Evolutionary conservation across 2,797 vertebrate species (phyloP), one percentile per base, ranked within the genome.

Genomic region (Rousettus madagascariensis): DNA sequence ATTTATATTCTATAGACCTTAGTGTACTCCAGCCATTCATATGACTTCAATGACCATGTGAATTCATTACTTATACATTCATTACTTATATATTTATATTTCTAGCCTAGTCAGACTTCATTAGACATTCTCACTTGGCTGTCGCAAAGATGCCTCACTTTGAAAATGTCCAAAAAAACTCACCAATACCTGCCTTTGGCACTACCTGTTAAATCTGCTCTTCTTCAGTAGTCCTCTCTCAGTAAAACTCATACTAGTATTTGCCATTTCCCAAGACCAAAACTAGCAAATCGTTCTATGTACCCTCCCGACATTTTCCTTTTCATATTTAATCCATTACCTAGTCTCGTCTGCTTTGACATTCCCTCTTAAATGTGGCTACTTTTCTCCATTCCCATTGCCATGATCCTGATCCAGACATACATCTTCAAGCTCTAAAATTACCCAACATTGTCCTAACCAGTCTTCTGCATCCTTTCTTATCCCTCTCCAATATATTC

Each of bases 81-180:
- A 51, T 61, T 86, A 38, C 49, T 46, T 63, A 49, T 13, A 19
- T 53, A 19, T 83, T 75, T 46, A 0, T 90, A 51, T 90, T 77
- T 86, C 41, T 49, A 87, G 30, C 9, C 74, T 61, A 24, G 22
- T 53, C 77, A 90, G 33, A 72, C 33, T 83, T 92, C 33, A 61
- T 72, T 83, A 86, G 75, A 83, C 55, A 55, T 78, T 68, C 55
- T 77, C 72, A 71, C 19, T 80, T 92, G 26, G 28, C 63, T 96
- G 30, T 82, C 30, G 59, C 63, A 92, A 66, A 93, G 71, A 53
- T 53, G 33, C 24, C 43, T 84, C 36, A 53, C 1, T 46, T 69
- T 71, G 68, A 94, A 95, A 90, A 78, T 83, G 33, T 66, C 75
- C 5, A 11, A 33, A 86, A 61, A 46, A 69, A n/a, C 43, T 84